Evolutionary conservation across 2,113 vertebrate genomes (phyloP), one percentile per base, ranked within the genome.

Genomic region (Hippocampus comes): DNA sequence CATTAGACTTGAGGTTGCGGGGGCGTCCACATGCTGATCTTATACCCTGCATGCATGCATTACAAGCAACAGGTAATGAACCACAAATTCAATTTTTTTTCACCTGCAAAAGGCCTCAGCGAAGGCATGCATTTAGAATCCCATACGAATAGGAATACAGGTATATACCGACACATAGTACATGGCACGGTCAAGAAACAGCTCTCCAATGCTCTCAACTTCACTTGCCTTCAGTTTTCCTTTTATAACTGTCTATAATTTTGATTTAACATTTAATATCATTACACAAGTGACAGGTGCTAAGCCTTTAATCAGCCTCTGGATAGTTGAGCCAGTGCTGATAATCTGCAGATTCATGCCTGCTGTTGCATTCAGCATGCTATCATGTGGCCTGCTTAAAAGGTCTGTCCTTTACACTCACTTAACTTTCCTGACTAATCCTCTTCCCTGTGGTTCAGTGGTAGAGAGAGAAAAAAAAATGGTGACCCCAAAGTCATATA

Each of bases 281-380:
- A 89, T 92, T 91, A 85, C 77, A 78, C 60, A 87, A 89, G 81
- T 73, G 85, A 87, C 89, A 87, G 90, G 85, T 91, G 89, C 75
- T 90, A 88, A 93, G 84, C 85, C 82, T 89, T 90, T 90, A 86
- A 92, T 87, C 84, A 87, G 73, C 76, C 84, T 73, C 76, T 71
- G 75, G 82, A 86, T 84, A 75, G 84, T 66, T 85, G 72, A 84
- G 74, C 67, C 65, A 63, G 63, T 71, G 49, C 67, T 68, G 78
- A 81, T 89, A 88, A 88, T 89, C 85, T 85, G 76, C 69, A 2
- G 68, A 75, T 74, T 84, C 78, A 65, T 66, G 73, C 82, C 84
- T 75, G 82, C 82, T 88, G 83, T 78, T 76, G 66, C 53, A 8
- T 68, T 77, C 68, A 63, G 69, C 67, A 72, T 79, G 85, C 76